phyloP scores from a whole-genome alignment of 2,113 vertebrate genomes.

The Pipa parva region DNA sequence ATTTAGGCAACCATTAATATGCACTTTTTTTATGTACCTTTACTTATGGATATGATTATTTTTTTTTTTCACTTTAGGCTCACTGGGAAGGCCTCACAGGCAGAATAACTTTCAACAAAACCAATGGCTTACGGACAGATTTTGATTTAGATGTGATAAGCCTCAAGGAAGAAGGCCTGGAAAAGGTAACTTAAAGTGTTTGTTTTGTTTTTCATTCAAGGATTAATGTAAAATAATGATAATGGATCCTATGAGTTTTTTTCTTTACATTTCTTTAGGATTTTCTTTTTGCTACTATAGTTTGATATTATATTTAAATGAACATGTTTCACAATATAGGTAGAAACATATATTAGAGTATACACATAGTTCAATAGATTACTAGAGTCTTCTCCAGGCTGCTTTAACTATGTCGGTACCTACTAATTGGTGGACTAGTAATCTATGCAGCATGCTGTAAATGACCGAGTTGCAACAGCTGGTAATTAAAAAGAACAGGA shows the following conservation, averaged over 20 bases:
- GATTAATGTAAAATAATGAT: conserved; percentile 28
- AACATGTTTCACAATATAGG: no score
- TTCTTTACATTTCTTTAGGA: conserved; percentile 19
- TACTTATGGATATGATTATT: conserved; percentile 47
- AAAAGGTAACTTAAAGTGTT: conserved; percentile 76
- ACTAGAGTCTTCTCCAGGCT: no score
- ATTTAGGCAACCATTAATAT: conserved; percentile 42
- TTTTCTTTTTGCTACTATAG: conserved; percentile 7
- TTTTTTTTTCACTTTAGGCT: conserved; percentile 67
- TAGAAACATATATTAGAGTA: no score
- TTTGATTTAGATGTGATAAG: conserved; percentile 98
- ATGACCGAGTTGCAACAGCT: no score
- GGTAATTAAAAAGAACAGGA: no score
- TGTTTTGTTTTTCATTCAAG: conserved; percentile 23
- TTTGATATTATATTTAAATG: conserved; percentile 29
- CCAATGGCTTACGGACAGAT: conserved; percentile 93
- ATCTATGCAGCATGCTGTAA: no score
- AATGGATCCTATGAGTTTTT: background rate
- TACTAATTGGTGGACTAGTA: no score
- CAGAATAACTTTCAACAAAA: conserved; percentile 95
- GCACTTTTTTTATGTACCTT: conserved; percentile 9
- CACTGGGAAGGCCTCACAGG: conserved; percentile 98
- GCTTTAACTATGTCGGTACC: no score
- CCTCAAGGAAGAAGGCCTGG: conserved; percentile 93
- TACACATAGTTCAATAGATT: no score